Base-by-base conservation (phyloP, 2,113 vertebrate species). In the Dicentrarchus labrax region DNA sequence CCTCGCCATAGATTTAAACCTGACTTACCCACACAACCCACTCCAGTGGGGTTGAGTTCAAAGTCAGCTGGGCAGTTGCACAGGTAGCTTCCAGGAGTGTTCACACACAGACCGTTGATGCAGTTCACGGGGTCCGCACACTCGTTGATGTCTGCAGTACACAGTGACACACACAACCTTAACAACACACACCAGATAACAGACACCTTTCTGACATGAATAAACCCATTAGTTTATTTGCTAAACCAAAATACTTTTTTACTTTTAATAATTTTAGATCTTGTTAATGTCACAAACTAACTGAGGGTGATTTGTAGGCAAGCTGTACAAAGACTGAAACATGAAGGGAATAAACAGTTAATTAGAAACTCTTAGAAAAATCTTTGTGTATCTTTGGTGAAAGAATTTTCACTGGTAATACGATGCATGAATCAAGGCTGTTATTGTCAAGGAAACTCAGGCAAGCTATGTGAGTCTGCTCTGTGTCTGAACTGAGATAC, bases 31-130 rank as follows among this genome's bases (percentile, higher is more conserved):
- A 99, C 97, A 0, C 97, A 99, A 89, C 98, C 98, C 81, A 98
- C 97, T 4, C 98, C 94, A 0, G 97, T 98, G 83, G 97, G 97
- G 91, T 98, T 98, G 78, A 98, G 95, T 93, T 97, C 96, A 4
- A 98, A 99, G 88, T 99, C 97, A 45, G 95, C 94, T 0, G 97
- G 97, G 21, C 98, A 99, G 94, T 96, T 97, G 88, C 98, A 99
- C 45, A 95, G 78, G 94, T 98, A 99, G 91, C 96, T 97, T 36
- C 98, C 97, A 0, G 97, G 97, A 21, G 96, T 97, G 94, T 99
- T 99, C 86, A 98, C 95, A 0, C 98, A 99, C 12, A 97, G 85
- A 2, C 97, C 98, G 0, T 97, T 98, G 96, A 98, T 97, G 91
- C 97, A 99, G 93, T 98, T 99, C 72, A 97, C 96, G 0, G 97